phyloP scores from a whole-genome alignment of 2,888 invertebrate genomes.

The Athalia circularis region DNA sequence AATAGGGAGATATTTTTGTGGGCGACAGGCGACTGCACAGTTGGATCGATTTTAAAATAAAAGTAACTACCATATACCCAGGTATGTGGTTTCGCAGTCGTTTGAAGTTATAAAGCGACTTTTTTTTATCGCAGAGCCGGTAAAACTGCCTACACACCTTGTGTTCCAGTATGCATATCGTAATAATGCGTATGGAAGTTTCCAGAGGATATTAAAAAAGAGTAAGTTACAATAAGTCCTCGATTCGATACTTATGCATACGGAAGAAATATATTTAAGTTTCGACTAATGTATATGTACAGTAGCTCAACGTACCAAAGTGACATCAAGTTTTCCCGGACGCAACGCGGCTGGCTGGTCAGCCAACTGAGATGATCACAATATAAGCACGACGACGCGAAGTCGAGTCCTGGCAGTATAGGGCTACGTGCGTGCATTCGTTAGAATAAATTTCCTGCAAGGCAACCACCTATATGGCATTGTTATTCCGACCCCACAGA shows the following conservation, averaged over 20 bases:
- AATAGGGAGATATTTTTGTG: neutral
- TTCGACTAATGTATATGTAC: neutral
- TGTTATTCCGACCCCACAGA: slow-evolving; percentile 27
- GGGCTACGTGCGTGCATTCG: slow-evolving; percentile 41
- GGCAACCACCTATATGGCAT: slow-evolving; percentile 15
- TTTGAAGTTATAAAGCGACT: neutral
- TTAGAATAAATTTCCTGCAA: slow-evolving; percentile 36
- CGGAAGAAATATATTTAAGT: neutral
- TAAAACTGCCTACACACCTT: no score
- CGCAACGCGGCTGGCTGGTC: slow-evolving; percentile 19
- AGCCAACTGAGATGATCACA: slow-evolving; percentile 18
- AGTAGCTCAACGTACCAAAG: neutral
- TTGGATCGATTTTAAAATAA: slow-evolving; percentile 1
- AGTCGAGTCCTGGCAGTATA: neutral
- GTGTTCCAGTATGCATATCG: no score
- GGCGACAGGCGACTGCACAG: neutral
- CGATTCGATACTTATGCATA: neutral
- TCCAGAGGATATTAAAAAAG: no score
- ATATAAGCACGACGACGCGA: neutral
- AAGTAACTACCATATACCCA: neutral
- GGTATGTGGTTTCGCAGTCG: neutral
- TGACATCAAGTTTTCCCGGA: slow-evolving; percentile 21
- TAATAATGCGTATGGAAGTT: no score
- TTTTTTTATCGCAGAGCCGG: neutral
- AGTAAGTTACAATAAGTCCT: no score